Base-by-base conservation (phyloP, 2,113 vertebrate genomes). In the Odocoileus virginianus region DNA sequence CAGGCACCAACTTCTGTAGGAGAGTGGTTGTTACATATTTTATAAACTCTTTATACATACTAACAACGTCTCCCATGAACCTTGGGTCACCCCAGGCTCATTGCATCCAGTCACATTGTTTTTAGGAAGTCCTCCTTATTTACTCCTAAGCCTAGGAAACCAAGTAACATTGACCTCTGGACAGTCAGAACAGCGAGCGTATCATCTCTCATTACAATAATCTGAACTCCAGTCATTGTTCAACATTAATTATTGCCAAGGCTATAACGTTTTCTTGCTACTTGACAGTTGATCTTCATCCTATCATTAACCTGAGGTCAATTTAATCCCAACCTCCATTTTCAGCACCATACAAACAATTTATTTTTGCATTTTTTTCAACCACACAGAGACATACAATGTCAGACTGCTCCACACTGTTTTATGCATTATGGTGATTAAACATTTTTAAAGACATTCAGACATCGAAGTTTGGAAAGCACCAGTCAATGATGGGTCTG, bases 211-310 rank as follows among this genome's bases (percentile, higher is more conserved):
- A 98, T 98, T 99, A 98, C 98, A 98, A 99, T 98, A 98, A 99
- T 98, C 98, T 97, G 97, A 98, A 98, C 96, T 98, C 96, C 93
- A 98, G 98, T 97, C 98, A 98, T 98, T 98, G 97, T 97, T 98
- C 98, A 98, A 88, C 98, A 98, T 99, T 99, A 99, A 99, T 99
- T 99, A 98, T 98, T 98, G 98, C 98, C 98, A 97, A 97, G 98
- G 98, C 98, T 98, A 96, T 98, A 98, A 71, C 92, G 91, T 94
- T 98, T 98, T 98, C 98, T 47, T 40, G 97, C 98, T 98, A 95
- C 87, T 87, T 98, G 98, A 98, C 98, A 98, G 98, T 97, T 99
- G 98, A 98, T 98, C 98, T 98, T 98, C 98, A 98, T 98, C 98
- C 98, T 98, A 97, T 98, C 98, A 98, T 98, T 99, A 98, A 98